phyloP scores from a whole-genome alignment of 2,888 invertebrate species.

The Erebia ligea region DNA sequence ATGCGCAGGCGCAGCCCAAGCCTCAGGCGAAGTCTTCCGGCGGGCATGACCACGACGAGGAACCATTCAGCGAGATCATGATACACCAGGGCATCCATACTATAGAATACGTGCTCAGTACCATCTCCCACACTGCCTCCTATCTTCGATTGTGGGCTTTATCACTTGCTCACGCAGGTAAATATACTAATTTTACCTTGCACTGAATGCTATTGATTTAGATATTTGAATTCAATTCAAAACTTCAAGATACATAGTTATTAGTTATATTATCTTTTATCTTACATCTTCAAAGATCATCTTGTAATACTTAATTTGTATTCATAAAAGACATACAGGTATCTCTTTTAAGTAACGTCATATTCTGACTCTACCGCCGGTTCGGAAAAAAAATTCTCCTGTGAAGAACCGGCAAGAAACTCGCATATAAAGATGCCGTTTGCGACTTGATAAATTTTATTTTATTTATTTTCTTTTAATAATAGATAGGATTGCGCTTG shows the following conservation, averaged over 20 bases:
- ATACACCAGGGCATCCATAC: conserved; percentile 98
- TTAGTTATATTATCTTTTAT: no score
- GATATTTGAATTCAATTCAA: background rate
- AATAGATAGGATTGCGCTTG: no score
- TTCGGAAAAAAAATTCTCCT: no score
- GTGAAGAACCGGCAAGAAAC: background rate
- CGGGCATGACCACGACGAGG: conserved; percentile 77
- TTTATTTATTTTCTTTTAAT: no score
- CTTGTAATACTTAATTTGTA: no score
- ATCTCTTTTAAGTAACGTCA: no score
- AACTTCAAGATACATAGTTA: no score
- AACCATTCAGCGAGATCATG: conserved; percentile 92
- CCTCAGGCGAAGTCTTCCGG: conserved; percentile 47
- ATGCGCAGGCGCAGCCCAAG: conserved; percentile 45
- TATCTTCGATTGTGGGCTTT: conserved; percentile 98
- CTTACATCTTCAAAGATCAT: no score
- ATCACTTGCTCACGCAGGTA: conserved; percentile 97
- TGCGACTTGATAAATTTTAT: no score
- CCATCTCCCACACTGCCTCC: conserved; percentile 98
- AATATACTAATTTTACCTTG: conserved; percentile 42
- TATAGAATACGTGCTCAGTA: conserved; percentile 97
- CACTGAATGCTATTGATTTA: background rate
- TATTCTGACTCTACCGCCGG: no score
- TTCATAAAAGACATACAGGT: no score
- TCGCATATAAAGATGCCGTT: background rate